A percentile compares a stretch with the other conserved stretches of the same genome.
These are phyloP conservation scores for Callyntrura guangdongensis DNA, from an alignment of 2,888 invertebrate genomes.

Conservation along the genomic window DNA sequence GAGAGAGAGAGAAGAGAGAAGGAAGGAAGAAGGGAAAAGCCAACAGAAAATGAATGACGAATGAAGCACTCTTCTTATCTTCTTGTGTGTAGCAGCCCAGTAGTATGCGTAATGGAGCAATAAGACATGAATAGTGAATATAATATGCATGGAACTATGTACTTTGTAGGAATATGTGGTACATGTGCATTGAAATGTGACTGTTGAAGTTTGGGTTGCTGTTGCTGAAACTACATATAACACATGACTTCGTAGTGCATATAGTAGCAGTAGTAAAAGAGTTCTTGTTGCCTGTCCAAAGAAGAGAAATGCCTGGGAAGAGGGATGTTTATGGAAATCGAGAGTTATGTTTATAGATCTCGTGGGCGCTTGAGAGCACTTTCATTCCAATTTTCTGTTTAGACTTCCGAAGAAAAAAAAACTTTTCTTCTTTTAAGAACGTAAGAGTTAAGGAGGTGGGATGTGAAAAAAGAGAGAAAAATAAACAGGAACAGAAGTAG, in stretches of 20 bases:
- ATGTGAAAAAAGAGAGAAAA: constrained; percentile 43
- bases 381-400: constrained; percentile 78
- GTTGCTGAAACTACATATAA: constrained; percentile 23
- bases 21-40: constrained; percentile 35
- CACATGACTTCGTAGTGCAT: not conserved
- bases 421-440: constrained; percentile 53
- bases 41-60: constrained; percentile 73
- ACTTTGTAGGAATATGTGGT: constrained; percentile 39
- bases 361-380: constrained; percentile 80
- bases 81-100: not conserved
- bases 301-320: constrained; percentile 76
- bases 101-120: constrained; percentile 50
- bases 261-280: not conserved
- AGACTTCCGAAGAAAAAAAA: constrained; percentile 69
- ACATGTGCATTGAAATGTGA: constrained; percentile 75
- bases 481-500: constrained; percentile 43
- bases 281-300: constrained; percentile 67
- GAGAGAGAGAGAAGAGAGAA: too few species aligned
- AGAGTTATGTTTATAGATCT: constrained; percentile 80
- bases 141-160: constrained; percentile 52
- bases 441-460: constrained; percentile 44
- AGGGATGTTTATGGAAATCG: constrained; percentile 79
- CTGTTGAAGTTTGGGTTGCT: constrained; percentile 75
- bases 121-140: constrained; percentile 49
- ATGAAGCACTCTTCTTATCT: constrained; percentile 56